phyloP scores from a whole-genome alignment of 2,113 vertebrate genomes.

The Scatophagus argus region DNA sequence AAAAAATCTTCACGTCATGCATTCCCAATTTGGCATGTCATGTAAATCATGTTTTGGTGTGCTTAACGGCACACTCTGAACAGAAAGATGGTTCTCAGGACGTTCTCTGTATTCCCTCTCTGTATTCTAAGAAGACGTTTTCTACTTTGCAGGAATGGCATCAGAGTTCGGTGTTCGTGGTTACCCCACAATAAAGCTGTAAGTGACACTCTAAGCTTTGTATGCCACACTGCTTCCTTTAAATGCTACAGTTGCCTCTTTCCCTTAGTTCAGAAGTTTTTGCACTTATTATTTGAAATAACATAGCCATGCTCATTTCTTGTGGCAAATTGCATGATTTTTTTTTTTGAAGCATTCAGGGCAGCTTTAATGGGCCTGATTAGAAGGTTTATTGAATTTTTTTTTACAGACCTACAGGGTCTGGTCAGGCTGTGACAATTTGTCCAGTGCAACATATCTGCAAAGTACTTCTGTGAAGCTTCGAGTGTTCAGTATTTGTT shows the following conservation, averaged over 20 bases:
- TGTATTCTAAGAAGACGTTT: no score
- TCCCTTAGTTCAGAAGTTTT: not conserved
- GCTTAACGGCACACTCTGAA: no score
- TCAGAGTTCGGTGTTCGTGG: slow-evolving; percentile 98
- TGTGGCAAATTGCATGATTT: slow-evolving; percentile 3
- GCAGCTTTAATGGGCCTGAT: slow-evolving; percentile 8
- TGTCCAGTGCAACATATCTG: slow-evolving; percentile 13
- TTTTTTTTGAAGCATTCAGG: not conserved
- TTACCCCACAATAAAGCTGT: slow-evolving; percentile 99
- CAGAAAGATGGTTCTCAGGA: no score
- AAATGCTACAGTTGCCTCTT: not conserved
- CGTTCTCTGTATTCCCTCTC: no score
- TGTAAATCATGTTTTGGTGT: no score
- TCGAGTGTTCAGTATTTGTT: no score
- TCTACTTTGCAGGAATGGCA: slow-evolving; percentile 88
- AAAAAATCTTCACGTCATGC: no score
- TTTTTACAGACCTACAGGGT: not conserved
- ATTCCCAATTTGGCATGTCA: no score
- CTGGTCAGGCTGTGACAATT: not conserved
- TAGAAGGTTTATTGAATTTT: slow-evolving; percentile 4
- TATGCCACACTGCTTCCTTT: no score
- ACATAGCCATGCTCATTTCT: no score
- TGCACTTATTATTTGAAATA: not conserved
- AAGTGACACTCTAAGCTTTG: slow-evolving; percentile 75
- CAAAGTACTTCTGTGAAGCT: slow-evolving; percentile 1